Conservation (phyloP, 2,797 vertebrate species). For the Enoplosus armatus region DNA sequence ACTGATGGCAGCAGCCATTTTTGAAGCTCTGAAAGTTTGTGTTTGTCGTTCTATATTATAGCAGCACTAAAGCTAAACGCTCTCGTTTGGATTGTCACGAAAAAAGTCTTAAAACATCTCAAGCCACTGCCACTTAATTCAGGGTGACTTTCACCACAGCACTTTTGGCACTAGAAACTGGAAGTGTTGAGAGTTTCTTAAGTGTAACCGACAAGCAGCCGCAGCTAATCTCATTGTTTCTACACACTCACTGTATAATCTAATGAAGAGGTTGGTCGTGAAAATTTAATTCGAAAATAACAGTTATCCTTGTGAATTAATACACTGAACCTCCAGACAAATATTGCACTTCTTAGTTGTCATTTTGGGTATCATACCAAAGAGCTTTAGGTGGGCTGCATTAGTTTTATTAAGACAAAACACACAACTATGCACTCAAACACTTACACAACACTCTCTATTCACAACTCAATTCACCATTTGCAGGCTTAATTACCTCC, state of each 20-base stretch:
- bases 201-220: conserved; percentile 13
- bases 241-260: conserved; percentile 23
- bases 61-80: not conserved
- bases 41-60: not conserved
- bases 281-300: conserved; percentile 41
- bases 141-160: conserved; percentile 37
- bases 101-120: not conserved
- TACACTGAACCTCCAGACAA: conserved; percentile 17
- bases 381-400: conserved; percentile 60
- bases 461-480: conserved; percentile 67
- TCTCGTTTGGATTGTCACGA: not conserved
- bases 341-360: conserved; percentile 37
- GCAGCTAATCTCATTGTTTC: conserved; percentile 32
- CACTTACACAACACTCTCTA: conserved; percentile 42
- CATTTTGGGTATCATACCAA: conserved; percentile 48
- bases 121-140: not conserved
- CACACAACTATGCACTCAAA: conserved; percentile 22
- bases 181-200: conserved; percentile 1
- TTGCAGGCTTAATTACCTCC: conserved; percentile 77
- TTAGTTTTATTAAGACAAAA: conserved; percentile 56
- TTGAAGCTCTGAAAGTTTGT: conserved; percentile 27
- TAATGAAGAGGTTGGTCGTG: conserved; percentile 21
- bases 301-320: conserved; percentile 23
- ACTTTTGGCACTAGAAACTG: not conserved
- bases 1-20: conserved; percentile 8